Percentiles rank a stretch among this genome's conserved stretches.
Evolutionary conservation across 2,113 vertebrate genomes (phyloP).

Genomic region (Nothocercus julius): DNA sequence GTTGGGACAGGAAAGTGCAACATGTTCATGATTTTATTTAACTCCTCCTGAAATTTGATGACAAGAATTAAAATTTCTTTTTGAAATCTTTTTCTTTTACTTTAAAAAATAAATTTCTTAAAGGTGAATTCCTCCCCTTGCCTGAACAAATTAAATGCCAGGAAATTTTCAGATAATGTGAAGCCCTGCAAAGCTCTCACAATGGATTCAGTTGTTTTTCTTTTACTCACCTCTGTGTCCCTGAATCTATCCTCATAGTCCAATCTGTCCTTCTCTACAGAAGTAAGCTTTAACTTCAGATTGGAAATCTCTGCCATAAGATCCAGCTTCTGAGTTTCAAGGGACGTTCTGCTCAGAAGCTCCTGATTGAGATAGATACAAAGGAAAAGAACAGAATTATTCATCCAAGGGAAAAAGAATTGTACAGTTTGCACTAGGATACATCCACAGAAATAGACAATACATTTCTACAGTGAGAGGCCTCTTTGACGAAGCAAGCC

Average conservation of each 20-base stretch:
- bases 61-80: not conserved
- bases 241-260: conserved; percentile 89
- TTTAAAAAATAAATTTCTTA: not conserved
- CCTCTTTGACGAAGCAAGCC: not conserved
- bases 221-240: conserved; percentile 87
- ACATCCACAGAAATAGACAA: not conserved
- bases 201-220: not conserved
- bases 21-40: not conserved
- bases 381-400: not conserved
- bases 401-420: not conserved
- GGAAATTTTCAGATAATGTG: not conserved
- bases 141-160: not conserved
- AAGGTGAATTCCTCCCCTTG: not conserved
- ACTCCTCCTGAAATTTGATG: not conserved
- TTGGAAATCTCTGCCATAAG: conserved; percentile 94
- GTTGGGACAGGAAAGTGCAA: not conserved
- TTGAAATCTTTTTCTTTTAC: not conserved
- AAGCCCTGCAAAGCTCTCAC: not conserved
- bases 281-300: conserved; percentile 90
- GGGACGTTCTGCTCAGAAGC: conserved; percentile 88
- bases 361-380: conserved; percentile 79
- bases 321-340: conserved; percentile 95
- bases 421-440: not conserved
- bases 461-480: not conserved
- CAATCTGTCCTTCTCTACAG: conserved; percentile 87